These are phyloP conservation scores for Dendrocincla fuliginosa DNA, from an alignment of 2,797 vertebrate species.

Conservation along the genomic window DNA sequence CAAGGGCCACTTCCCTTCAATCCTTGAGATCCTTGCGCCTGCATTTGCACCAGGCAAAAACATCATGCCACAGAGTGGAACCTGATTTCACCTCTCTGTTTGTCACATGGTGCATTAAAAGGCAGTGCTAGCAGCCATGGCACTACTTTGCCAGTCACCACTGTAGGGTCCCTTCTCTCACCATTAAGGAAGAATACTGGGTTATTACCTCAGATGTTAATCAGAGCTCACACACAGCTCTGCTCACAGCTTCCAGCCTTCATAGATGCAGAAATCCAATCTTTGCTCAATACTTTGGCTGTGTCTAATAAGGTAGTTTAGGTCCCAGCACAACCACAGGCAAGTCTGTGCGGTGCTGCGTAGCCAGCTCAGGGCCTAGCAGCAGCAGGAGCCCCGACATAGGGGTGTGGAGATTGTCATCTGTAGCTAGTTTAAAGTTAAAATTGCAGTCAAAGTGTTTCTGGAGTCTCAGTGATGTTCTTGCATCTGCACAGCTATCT, in stretches of 20 bases:
- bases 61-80: not conserved
- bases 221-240: not conserved
- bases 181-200: not conserved
- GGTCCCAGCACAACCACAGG: not conserved
- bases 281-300: not conserved
- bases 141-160: not conserved
- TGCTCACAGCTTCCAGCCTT: not conserved
- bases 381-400: not conserved
- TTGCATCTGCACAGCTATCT: not conserved
- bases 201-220: not conserved
- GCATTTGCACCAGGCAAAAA: not conserved
- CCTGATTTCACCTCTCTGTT: not conserved
- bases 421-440: not conserved
- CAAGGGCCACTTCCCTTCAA: not conserved
- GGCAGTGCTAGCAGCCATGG: not conserved
- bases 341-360: not conserved
- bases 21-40: not conserved
- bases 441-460: not conserved
- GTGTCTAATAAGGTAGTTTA: not conserved
- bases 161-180: not conserved
- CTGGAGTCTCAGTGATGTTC: not conserved
- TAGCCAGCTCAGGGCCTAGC: not conserved
- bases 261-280: not conserved
- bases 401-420: not conserved
- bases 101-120: not conserved